Evolutionary conservation across 2,113 vertebrate genomes (phyloP), one percentile per base, ranked within the genome.

Genomic region (Trichechus manatus): DNA sequence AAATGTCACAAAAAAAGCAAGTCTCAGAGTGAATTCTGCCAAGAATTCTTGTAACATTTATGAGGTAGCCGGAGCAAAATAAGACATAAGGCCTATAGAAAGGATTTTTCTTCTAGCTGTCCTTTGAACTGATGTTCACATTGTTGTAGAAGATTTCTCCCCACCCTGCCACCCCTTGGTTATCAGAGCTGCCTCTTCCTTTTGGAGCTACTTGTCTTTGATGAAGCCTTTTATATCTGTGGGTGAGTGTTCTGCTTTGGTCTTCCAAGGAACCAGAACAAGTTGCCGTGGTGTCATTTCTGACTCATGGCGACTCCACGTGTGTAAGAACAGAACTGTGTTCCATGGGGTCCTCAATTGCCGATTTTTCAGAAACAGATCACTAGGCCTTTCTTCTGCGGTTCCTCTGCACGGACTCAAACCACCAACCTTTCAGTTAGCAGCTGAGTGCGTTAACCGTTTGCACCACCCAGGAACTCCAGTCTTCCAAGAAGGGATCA

Each of bases 111-210:
- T 92, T 74, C 90, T 92, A 93, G 53, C 27, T 68, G 0, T 47
- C 31, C 86, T 96, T 89, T 75, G 80, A 95, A 85, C 36, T 64
- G 74, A 53, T 3, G 36, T 27, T 59, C 5, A 56, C 53, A 17
- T 15, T 31, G 53, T 75, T n/a, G 33, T 7, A 14, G 14, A 1
- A 33, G 96, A 81, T 91, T 95, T 70, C 85, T 64, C 77, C 96
- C 10, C 47, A 7, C 47, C 47, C 47, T 10, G 47, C 47, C 47
- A 7, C 7, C 47, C 5, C 72, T 75, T 79, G 85, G 79, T 85
- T 74, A 25, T 93, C 96, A 98, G 94, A 95, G 97, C 36, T 4
- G 89, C 82, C 93, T 79, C 91, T 64, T 33, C 70, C 83, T 39
- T 87, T 66, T 14, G 66, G 25, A 72, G 47, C 84, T 92, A 4